Base-by-base conservation (phyloP, 2,113 vertebrate genomes). In the Engystomops pustulosus region DNA sequence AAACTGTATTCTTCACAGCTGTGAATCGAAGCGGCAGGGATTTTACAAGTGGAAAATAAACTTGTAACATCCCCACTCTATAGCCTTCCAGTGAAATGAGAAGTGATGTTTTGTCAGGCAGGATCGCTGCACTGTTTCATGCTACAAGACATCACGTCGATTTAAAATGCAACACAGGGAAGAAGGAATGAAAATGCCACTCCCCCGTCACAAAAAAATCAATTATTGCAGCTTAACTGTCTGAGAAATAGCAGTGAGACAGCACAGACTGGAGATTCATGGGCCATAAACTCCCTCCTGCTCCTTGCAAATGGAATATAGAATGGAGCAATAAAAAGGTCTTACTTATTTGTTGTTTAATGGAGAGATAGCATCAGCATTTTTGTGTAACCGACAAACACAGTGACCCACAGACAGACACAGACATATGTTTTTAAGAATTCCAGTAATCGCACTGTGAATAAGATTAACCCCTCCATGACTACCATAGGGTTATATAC, bases 141-240 rank as follows among this genome's bases (percentile, higher is more conserved):
- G 60, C n/a, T 84, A 77, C n/a, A 60, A 84, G 82, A 84, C 82
- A 84, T 78, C 60, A 78, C 74, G 82, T 84, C 58, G 10, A 78
- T 69, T 77, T 78, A 83, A 83, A 83, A 76, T 83, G 81, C 81
- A 76, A 76, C 71, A n/a, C 32, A 20, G 44, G 38, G 58, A 67
- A 83, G 81, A 51, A 18, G 58, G 55, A 67, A 44, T 53, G 74
- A 78, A 78, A 84, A 84, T 67, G 83, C 74, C 83, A 78, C 83
- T 84, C 83, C 83, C 60, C 47, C 45, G 27, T 78, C 83, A 69
- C 74, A 84, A 84, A 84, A 75, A 84, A 84, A 84, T 84, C 74
- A 84, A 84, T 84, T 84, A 84, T 84, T 84, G 83, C 83, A 84
- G 83, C 62, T 84, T 84, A 84, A 84, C 83, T 71, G 81, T 83